Percentiles rank a stretch among this genome's conserved stretches.
Conservation (phyloP, 2,113 vertebrate genomes). For the Speoplatyrhinus poulsoni region DNA sequence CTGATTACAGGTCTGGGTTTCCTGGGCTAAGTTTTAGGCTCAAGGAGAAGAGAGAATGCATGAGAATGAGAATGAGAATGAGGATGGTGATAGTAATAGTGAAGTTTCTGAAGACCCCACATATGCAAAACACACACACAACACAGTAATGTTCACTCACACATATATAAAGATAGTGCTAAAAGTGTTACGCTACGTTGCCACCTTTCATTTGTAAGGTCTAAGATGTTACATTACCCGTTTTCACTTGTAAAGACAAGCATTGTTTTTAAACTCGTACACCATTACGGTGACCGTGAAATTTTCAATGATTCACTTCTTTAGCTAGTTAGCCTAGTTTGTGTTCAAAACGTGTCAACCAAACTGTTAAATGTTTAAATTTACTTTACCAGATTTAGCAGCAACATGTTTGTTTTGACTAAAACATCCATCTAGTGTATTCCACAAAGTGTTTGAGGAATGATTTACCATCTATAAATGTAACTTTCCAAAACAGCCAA, state of each 20-base stretch:
- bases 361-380: too few species aligned
- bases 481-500: slow-evolving; percentile 38
- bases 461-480: slow-evolving; percentile 23
- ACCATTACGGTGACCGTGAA: too few species aligned
- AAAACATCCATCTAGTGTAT: not conserved
- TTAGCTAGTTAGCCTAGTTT: too few species aligned
- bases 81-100: slow-evolving; percentile 7
- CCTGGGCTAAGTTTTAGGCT: not conserved
- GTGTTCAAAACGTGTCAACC: too few species aligned
- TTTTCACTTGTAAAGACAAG: too few species aligned
- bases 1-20: not conserved
- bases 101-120: slow-evolving; percentile 13
- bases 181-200: too few species aligned
- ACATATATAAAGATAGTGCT: not conserved
- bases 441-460: not conserved
- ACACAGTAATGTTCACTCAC: slow-evolving; percentile 36
- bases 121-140: slow-evolving; percentile 16
- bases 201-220: too few species aligned
- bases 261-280: too few species aligned
- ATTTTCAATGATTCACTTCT: too few species aligned
- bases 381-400: too few species aligned
- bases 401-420: not conserved
- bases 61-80: too few species aligned
- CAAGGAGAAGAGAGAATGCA: not conserved
- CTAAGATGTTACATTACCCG: too few species aligned